Evolutionary conservation across 2,113 vertebrate genomes (phyloP).

Genomic region (Micromys minutus): DNA sequence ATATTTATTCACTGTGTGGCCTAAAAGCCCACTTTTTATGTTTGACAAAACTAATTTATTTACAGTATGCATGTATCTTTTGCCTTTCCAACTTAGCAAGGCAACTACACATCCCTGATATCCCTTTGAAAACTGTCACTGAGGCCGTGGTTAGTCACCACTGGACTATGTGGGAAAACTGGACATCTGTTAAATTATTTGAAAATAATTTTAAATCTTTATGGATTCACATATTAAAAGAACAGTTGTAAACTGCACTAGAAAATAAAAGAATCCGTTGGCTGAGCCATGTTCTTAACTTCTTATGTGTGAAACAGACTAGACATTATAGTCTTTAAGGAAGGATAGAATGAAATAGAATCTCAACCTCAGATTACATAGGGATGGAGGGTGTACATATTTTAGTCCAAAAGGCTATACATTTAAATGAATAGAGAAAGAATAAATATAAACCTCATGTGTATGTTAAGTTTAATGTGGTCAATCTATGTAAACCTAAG

Average conservation of each 20-base stretch:
- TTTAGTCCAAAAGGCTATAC: slow-evolving; percentile 9
- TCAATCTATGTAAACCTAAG: slow-evolving; percentile 55
- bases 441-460: slow-evolving; percentile 46
- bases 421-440: slow-evolving; percentile 59
- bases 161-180: background rate
- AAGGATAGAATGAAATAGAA: background rate
- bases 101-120: background rate
- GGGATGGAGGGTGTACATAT: background rate
- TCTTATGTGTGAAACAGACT: background rate
- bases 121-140: slow-evolving; percentile 32
- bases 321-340: background rate
- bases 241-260: slow-evolving; percentile 8
- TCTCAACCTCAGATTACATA: slow-evolving; percentile 58
- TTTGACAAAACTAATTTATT: slow-evolving; percentile 24
- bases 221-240: background rate
- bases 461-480: background rate
- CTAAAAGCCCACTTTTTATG: slow-evolving; percentile 12
- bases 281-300: background rate
- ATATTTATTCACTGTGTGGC: background rate
- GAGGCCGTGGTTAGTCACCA: background rate
- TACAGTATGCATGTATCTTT: slow-evolving; percentile 29
- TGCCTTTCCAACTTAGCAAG: slow-evolving; percentile 26
- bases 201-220: slow-evolving; percentile 44
- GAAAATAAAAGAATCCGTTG: slow-evolving; percentile 21
- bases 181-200: background rate